Percentiles rank a stretch among this genome's conserved stretches.
These are phyloP conservation scores for Lipophrys pholis DNA, from an alignment of 2,113 vertebrate genomes.

Conservation along the genomic window DNA sequence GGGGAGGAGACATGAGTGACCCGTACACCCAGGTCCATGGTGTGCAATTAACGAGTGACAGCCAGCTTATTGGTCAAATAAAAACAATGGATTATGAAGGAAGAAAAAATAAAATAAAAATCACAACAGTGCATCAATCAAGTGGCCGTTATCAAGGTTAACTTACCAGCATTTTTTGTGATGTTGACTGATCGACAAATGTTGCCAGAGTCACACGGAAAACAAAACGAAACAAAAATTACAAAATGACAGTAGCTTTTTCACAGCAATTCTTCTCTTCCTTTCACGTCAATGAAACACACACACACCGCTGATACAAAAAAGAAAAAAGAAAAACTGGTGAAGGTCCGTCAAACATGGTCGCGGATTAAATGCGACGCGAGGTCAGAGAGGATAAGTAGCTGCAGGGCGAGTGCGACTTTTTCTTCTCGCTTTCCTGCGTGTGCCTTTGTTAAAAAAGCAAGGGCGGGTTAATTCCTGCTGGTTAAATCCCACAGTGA, in stretches of 20 bases:
- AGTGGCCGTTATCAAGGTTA: conserved; percentile 81
- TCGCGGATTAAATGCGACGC: conserved; percentile 32
- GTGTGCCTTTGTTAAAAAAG: conserved; percentile 1
- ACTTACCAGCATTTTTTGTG: conserved; percentile 90
- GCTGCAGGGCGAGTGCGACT: conserved; percentile 35
- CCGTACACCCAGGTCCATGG: conserved; percentile 76
- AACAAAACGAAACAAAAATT: conserved; percentile 85
- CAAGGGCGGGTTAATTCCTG: not conserved
- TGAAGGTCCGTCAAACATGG: conserved; percentile 16
- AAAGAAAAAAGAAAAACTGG: conserved; percentile 4
- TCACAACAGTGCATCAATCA: conserved; percentile 84
- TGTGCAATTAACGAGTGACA: conserved; percentile 83
- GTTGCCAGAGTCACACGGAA: conserved; percentile 86
- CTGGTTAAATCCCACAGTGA: conserved; percentile 25
- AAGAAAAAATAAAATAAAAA: conserved; percentile 47
- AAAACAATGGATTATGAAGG: conserved; percentile 72
- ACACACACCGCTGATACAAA: not conserved
- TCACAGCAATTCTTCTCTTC: conserved; percentile 65
- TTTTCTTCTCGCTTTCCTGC: conserved; percentile 2
- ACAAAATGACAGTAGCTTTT: conserved; percentile 81
- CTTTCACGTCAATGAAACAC: conserved; percentile 45
- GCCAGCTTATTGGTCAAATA: conserved; percentile 78
- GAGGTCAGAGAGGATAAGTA: conserved; percentile 17
- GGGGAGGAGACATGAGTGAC: conserved; percentile 77
- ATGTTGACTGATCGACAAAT: conserved; percentile 88